These are phyloP conservation scores for Pseudanteris insignis DNA, from an alignment of 2,888 invertebrate species.

Conservation along the genomic window DNA sequence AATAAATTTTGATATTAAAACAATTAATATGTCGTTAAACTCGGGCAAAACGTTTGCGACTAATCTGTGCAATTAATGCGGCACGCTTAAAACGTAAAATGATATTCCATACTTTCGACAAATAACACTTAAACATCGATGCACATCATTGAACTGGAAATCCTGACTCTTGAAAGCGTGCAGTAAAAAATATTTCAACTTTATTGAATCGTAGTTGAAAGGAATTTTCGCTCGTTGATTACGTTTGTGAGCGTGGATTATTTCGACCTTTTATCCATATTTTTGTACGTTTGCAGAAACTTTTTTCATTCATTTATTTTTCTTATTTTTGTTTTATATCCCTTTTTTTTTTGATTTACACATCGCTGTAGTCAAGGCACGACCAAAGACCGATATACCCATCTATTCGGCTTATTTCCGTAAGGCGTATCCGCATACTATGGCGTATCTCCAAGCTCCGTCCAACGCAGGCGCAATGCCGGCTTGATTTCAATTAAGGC, in stretches of 20 bases:
- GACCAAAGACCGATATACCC: conserved; percentile 24
- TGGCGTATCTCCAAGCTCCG: conserved; percentile 19
- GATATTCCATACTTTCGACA: too few relatives aligned
- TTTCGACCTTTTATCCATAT: conserved; percentile 9
- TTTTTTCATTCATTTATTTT: background rate
- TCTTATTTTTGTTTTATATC: background rate
- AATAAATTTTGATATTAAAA: too few relatives aligned
- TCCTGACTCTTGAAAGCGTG: too few relatives aligned
- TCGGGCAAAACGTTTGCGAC: too few relatives aligned
- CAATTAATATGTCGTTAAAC: too few relatives aligned
- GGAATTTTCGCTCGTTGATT: conserved; percentile 13
- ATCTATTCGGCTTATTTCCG: conserved; percentile 41
- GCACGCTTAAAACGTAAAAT: too few relatives aligned
- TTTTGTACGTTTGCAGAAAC: too few relatives aligned
- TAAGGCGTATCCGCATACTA: conserved; percentile 38
- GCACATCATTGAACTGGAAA: too few relatives aligned
- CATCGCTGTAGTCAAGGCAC: conserved; percentile 11
- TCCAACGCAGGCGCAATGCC: conserved; percentile 43
- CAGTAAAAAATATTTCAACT: conserved; percentile 12
- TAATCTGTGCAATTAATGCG: too few relatives aligned
- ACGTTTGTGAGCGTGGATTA: conserved; percentile 13
- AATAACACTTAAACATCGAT: background rate
- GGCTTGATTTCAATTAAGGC: conserved; percentile 54
- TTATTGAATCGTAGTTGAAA: conserved; percentile 14
- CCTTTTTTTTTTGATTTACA: conserved; percentile 8